phyloP scores from a whole-genome alignment of 2,113 vertebrate genomes.

The Parus major region DNA sequence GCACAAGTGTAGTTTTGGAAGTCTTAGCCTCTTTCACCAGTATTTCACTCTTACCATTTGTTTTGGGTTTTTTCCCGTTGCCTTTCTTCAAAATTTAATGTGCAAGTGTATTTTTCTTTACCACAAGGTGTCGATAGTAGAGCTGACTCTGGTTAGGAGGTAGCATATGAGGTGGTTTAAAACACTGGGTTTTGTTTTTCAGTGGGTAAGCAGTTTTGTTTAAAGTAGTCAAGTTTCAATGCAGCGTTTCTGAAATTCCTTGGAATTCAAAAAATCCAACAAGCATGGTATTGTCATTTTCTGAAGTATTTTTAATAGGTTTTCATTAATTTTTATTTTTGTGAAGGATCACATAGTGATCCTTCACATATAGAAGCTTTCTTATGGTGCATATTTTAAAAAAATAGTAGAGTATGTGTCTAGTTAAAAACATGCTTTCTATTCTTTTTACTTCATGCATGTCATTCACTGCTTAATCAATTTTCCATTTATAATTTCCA shows the following conservation, averaged over 20 bases:
- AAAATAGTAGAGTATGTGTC: not conserved
- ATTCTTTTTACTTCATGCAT: not conserved
- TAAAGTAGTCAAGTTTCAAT: not conserved
- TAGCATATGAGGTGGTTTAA: not conserved
- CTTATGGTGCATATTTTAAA: not conserved
- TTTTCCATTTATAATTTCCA: not conserved
- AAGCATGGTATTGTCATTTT: not conserved
- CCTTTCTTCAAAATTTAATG: not conserved
- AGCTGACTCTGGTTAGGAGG: not conserved
- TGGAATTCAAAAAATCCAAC: not conserved
- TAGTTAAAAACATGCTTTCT: not conserved
- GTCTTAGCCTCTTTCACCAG: not conserved
- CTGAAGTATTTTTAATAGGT: not conserved
- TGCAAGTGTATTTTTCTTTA: not conserved
- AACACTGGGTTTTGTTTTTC: not conserved
- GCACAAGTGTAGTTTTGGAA: not conserved
- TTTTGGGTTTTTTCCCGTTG: accelerated
- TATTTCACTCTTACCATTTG: not conserved
- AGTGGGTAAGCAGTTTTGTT: not conserved
- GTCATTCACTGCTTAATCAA: not conserved
- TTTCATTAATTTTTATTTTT: not conserved
- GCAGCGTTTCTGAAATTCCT: not conserved
- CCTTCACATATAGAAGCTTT: not conserved
- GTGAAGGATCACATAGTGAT: not conserved
- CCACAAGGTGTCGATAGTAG: constrained; percentile 1